Conservation (phyloP, 2,797 vertebrate species). For the Tokudaia muenninki region DNA sequence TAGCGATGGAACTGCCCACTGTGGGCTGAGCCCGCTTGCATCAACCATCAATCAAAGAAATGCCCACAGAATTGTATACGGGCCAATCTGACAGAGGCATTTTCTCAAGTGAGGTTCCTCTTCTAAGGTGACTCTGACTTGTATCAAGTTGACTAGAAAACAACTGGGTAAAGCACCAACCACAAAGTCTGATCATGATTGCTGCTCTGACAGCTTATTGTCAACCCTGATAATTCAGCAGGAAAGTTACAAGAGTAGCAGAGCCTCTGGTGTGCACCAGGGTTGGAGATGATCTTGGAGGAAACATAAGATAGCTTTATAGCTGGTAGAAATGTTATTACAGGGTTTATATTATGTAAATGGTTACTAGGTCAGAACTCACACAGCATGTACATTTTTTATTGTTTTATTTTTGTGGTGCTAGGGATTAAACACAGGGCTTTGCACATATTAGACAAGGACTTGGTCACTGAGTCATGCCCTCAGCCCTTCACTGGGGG, state of each 20-base stretch:
- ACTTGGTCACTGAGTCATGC: background rate
- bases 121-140: background rate
- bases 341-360: background rate
- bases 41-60: background rate
- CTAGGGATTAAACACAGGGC: background rate
- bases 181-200: background rate
- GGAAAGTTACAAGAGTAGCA: constrained; percentile 6
- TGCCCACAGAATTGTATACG: background rate
- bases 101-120: background rate
- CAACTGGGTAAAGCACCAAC: background rate
- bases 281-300: background rate
- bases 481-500: background rate
- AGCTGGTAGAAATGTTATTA: background rate
- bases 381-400: background rate
- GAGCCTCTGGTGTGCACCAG: background rate
- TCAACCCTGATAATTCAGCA: background rate
- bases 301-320: background rate
- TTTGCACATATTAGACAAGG: background rate
- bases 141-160: background rate
- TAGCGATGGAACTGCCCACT: background rate
- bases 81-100: background rate
- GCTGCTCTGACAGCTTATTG: background rate
- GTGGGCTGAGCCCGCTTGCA: background rate
- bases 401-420: background rate
- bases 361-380: background rate